Evolutionary conservation across 1,140 invertebrate species (phyloP).

Genomic region (Pseudomyrmex concolor): DNA sequence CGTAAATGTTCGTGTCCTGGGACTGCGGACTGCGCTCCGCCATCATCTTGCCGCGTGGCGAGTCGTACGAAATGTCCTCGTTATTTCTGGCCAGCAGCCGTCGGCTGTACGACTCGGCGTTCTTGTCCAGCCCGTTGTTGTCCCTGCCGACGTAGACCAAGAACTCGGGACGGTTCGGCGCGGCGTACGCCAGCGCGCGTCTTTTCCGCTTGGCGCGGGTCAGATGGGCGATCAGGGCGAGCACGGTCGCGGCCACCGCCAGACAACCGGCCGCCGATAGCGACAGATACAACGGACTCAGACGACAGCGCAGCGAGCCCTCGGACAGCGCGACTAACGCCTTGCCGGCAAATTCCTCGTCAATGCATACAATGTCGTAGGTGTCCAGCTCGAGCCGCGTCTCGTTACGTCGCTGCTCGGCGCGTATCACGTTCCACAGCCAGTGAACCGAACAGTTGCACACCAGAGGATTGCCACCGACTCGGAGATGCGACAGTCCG

Average conservation of each 20-base stretch:
- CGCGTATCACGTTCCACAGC: constrained; percentile 91
- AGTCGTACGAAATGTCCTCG: constrained; percentile 80
- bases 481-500: constrained; percentile 88
- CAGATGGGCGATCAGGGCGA: constrained; percentile 78
- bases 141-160: constrained; percentile 82
- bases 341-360: constrained; percentile 81
- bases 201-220: constrained; percentile 79
- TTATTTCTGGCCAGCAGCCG: constrained; percentile 73
- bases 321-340: constrained; percentile 78
- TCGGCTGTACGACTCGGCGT: constrained; percentile 78
- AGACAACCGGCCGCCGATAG: constrained; percentile 79
- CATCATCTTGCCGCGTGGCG: constrained; percentile 66
- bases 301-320: constrained; percentile 78
- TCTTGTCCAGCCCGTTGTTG: constrained; percentile 79
- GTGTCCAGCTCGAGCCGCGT: constrained; percentile 79
- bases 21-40: constrained; percentile 70
- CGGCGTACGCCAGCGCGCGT: constrained; percentile 75
- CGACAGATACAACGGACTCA: constrained; percentile 80
- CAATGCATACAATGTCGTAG: constrained; percentile 80
- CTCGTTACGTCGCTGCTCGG: constrained; percentile 79
- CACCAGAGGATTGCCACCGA: constrained; percentile 92
- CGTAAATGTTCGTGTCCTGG: constrained; percentile 79
- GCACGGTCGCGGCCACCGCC: constrained; percentile 76
- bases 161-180: constrained; percentile 81
- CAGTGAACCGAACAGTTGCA: constrained; percentile 95